phyloP scores from a whole-genome alignment of 2,888 invertebrate genomes.

The Corbicula japonica region DNA sequence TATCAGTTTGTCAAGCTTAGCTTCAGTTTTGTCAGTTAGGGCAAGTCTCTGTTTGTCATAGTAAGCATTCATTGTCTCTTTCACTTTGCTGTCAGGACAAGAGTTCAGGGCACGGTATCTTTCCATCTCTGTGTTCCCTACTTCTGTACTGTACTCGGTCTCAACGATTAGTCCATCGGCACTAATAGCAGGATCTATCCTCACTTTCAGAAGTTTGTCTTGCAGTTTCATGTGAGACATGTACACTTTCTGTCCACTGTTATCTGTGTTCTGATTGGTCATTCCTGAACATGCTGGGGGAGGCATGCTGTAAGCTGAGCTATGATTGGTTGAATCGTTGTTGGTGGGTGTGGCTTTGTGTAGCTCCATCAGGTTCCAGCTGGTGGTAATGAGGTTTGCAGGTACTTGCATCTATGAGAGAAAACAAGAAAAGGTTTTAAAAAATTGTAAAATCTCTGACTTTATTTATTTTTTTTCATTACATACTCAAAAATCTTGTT shows the following conservation, averaged over 20 bases:
- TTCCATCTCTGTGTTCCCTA: conserved; percentile 71
- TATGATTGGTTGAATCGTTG: too few species aligned
- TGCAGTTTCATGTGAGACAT: conserved; percentile 66
- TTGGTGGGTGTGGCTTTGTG: conserved; percentile 44
- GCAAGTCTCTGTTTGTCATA: conserved; percentile 72
- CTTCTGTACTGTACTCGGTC: conserved; percentile 71
- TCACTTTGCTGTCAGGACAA: conserved; percentile 60
- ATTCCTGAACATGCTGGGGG: too few species aligned
- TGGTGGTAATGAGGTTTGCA: conserved; percentile 74
- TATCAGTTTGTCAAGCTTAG: conserved; percentile 60
- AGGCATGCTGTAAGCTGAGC: too few species aligned
- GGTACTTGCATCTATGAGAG: conserved; percentile 78
- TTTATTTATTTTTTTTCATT: too few species aligned
- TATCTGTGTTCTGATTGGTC: conserved; percentile 39
- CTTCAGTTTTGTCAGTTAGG: conserved; percentile 52
- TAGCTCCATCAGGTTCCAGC: conserved; percentile 67
- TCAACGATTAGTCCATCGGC: conserved; percentile 68
- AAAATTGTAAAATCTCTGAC: too few species aligned
- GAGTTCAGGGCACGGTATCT: conserved; percentile 74
- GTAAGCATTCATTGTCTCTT: conserved; percentile 68
- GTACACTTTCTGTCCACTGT: conserved; percentile 59
- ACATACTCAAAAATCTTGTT: too few species aligned
- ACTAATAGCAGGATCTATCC: conserved; percentile 58
- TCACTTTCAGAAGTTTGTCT: conserved; percentile 68
- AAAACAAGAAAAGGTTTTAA: too few species aligned